A percentile compares a stretch with the other conserved stretches of the same genome.
Evolutionary conservation across 1,140 invertebrate genomes (phyloP).

Genomic region (Diachasma alloeum): DNA sequence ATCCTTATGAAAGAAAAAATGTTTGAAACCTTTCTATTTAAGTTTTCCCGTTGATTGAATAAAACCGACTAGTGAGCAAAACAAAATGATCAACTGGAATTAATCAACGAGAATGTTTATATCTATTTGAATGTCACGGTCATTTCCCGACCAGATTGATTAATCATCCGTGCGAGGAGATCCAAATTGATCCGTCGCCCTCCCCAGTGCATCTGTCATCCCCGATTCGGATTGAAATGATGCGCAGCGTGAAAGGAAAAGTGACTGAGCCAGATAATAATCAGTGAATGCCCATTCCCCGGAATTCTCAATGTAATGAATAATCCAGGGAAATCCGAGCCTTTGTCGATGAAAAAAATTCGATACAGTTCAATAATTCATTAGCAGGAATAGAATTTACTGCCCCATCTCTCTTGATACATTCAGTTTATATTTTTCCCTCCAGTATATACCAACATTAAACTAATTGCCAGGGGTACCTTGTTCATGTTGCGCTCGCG

Average conservation of each 20-base stretch:
- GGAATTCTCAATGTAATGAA: neutral
- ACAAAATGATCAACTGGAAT: neutral
- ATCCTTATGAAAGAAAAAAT: too few species aligned
- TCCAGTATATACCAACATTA: neutral
- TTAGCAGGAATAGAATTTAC: neutral
- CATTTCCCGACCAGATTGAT: neutral
- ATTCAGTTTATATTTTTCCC: conserved; percentile 2
- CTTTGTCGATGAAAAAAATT: neutral
- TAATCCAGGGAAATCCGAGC: neutral
- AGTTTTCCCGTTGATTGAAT: neutral
- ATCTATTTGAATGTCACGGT: neutral
- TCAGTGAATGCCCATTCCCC: neutral
- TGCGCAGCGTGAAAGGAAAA: neutral
- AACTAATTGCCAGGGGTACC: conserved; percentile 9
- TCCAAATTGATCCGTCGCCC: neutral
- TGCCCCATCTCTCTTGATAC: neutral
- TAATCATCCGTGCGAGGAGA: neutral
- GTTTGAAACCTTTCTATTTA: too few species aligned
- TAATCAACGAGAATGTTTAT: neutral
- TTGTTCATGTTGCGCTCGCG: conserved; percentile 4
- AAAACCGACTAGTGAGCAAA: neutral
- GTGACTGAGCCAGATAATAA: neutral
- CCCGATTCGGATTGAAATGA: neutral
- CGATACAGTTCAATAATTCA: neutral
- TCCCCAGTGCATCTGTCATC: neutral